Percentiles rank a stretch among this genome's conserved stretches.
Conservation (phyloP, 2,797 vertebrate genomes). For the Carduelis carduelis region DNA sequence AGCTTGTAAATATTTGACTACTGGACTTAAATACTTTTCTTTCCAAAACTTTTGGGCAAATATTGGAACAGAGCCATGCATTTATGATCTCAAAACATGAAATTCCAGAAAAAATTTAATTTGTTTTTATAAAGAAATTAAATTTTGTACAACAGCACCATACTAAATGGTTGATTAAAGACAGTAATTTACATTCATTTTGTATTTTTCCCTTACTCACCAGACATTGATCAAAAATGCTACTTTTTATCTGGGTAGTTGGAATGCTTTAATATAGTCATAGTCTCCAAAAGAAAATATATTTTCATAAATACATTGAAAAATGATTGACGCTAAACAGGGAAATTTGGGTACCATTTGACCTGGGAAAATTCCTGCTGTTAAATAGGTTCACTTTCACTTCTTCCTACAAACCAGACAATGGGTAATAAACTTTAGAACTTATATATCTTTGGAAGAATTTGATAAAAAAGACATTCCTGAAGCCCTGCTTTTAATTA, state of each 20-base stretch:
- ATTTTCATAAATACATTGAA: not conserved
- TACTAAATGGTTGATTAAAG: slow-evolving; percentile 35
- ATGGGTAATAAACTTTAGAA: not conserved
- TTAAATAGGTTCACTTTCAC: not conserved
- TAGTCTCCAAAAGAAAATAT: not conserved
- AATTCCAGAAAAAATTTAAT: not conserved
- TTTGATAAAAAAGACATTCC: not conserved
- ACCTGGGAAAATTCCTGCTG: not conserved
- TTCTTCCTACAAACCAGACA: not conserved
- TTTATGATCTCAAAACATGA: not conserved
- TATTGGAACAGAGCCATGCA: not conserved
- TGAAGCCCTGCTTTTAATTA: not conserved
- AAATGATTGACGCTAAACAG: not conserved
- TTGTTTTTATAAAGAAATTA: not conserved
- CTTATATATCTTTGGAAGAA: not conserved
- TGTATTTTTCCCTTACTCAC: not conserved
- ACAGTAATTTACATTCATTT: not conserved
- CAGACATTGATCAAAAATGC: slow-evolving; percentile 21
- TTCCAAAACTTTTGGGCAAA: not conserved
- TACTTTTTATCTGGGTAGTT: slow-evolving; percentile 4
- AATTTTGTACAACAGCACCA: not conserved
- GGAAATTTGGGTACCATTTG: not conserved
- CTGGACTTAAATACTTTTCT: not conserved
- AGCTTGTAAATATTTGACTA: not conserved
- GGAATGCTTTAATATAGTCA: not conserved